Evolutionary conservation across 2,888 invertebrate species (phyloP), one percentile per base, ranked within the genome.

Genomic region (Hipparchia sbordonii): DNA sequence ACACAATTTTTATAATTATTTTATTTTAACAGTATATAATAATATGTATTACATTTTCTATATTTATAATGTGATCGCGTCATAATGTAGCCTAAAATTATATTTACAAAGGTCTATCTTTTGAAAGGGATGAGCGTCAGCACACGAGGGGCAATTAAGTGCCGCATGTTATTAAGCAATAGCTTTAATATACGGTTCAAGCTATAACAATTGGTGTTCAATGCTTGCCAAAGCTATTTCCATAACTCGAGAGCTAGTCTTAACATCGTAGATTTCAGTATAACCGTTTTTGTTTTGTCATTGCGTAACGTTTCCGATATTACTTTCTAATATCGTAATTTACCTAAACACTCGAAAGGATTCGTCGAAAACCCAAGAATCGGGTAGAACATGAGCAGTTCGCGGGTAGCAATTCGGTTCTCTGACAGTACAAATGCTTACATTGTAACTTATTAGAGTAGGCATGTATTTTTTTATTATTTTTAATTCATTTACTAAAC

Each of bases 221-320:
- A 78, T 79, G 79, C 76, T 78, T 77, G 78, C 79, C 77, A 77
- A 80, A 79, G 78, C 80, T 78, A 82, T 82, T 81, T 81, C 80
- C 82, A 82, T 81, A 82, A 79, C 80, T 80, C 75, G 71, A 75
- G 82, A 82, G 83, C 83, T 77, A 84, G 83, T 84, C 82, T 82
- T 81, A 81, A 80, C 83, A 78, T 82, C 83, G 86, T 87, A 88
- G 86, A 87, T 84, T 82, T 82, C 79, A 83, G 86, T 87, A 74
- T 71, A 75, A 74, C 77, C 72, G 66, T 63, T 62, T 69, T 73
- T 46, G 66, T 69, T 75, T 72, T 56, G 12, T n/a, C 8, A 7
- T 5, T 51, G 45, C 68, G 72, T 62, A 8, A 67, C 61, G 73
- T 45, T 8, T 51, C 57, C 77, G 61, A 72, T 52, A 67, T 48